Percentiles rank a stretch among this genome's conserved stretches.
These are phyloP conservation scores for Hippoglossus stenolepis DNA, from an alignment of 2,113 vertebrate genomes.

Conservation along the genomic window DNA sequence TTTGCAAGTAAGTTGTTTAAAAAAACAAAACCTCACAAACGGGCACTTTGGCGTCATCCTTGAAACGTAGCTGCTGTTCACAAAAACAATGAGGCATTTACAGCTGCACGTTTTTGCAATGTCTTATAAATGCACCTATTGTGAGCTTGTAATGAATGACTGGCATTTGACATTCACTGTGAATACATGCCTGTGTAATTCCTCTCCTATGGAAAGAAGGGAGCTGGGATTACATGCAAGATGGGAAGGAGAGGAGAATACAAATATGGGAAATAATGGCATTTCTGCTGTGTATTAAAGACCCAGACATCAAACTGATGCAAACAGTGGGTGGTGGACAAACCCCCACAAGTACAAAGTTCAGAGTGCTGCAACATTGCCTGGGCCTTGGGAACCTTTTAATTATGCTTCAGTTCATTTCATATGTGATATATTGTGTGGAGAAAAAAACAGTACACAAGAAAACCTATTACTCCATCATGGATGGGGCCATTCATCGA, in stretches of 20 bases:
- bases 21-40: conserved; percentile 5
- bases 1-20: conserved; percentile 2
- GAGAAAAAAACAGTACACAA: conserved; percentile 37
- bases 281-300: conserved; percentile 47
- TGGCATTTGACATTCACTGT: conserved; percentile 63
- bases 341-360: conserved; percentile 40
- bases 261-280: conserved; percentile 57
- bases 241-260: conserved; percentile 22
- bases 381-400: conserved; percentile 47
- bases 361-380: conserved; percentile 44
- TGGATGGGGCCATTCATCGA: conserved; percentile 17
- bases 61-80: conserved; percentile 25
- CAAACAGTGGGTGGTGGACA: conserved; percentile 57
- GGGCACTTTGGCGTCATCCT: conserved; percentile 10
- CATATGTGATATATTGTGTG: conserved; percentile 46
- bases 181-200: conserved; percentile 54
- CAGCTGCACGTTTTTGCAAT: conserved; percentile 1
- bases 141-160: conserved; percentile 45
- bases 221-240: conserved; percentile 10
- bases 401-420: conserved; percentile 68
- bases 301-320: conserved; percentile 49
- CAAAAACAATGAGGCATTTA: conserved; percentile 40
- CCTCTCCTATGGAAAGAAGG: conserved; percentile 20
- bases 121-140: conserved; percentile 59
- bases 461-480: conserved; percentile 15